A percentile compares a stretch with the other conserved stretches of the same genome.
These are phyloP conservation scores for Tetragonula clypearis DNA, from an alignment of 1,140 invertebrate genomes.

Conservation along the genomic window DNA sequence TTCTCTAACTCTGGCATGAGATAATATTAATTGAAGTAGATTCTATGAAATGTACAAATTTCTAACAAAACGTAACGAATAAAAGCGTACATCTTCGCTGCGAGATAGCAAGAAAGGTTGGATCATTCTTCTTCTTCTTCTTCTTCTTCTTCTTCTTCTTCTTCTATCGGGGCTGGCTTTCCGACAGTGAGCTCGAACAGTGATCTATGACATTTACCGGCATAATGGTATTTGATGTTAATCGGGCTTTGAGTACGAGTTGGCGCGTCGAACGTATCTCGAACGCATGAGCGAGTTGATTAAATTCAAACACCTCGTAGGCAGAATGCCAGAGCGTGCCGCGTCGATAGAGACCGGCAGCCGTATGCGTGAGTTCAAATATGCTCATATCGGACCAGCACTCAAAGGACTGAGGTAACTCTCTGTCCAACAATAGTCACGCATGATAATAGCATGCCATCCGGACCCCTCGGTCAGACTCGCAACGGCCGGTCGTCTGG, in stretches of 20 bases:
- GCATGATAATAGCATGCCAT: constrained; percentile 78
- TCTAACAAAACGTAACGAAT: too few species aligned
- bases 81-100: too few species aligned
- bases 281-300: constrained; percentile 80
- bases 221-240: constrained; percentile 80
- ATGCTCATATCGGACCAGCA: constrained; percentile 77
- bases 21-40: too few species aligned
- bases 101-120: too few species aligned
- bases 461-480: constrained; percentile 61
- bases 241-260: constrained; percentile 77
- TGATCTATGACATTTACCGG: constrained; percentile 43
- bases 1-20: too few species aligned
- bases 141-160: not conserved
- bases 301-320: constrained; percentile 81
- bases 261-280: constrained; percentile 72
- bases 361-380: constrained; percentile 76
- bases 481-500: constrained; percentile 71
- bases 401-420: constrained; percentile 78
- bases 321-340: constrained; percentile 74
- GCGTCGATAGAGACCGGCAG: constrained; percentile 54
- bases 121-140: too few species aligned
- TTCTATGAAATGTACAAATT: too few species aligned
- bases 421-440: constrained; percentile 77
- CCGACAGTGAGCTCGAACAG: not conserved
- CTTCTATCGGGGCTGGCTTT: not conserved